Conservation (phyloP, 1,140 invertebrate species). For the Apis laboriosa region DNA sequence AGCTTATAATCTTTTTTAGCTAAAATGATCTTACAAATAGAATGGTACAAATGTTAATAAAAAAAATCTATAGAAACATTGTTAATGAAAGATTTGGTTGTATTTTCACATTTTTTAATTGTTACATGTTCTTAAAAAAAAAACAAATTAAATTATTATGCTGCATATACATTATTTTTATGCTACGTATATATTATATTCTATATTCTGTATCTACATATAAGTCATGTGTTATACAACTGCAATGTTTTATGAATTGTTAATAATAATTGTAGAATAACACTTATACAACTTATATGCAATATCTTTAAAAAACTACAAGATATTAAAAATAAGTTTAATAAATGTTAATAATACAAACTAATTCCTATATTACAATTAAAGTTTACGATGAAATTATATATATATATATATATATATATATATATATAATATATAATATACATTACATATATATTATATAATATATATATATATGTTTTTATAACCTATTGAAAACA, state of each 20-base stretch:
- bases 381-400: neutral
- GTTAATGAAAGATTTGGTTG: neutral
- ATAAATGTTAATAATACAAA: neutral
- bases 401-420: neutral
- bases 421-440: no score
- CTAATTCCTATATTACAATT: neutral
- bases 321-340: neutral
- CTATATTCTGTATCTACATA: neutral
- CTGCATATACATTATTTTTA: neutral
- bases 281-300: neutral
- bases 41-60: neutral
- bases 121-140: neutral
- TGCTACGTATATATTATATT: neutral
- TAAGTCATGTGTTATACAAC: neutral
- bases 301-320: neutral
- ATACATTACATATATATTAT: no score
- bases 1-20: neutral
- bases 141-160: neutral
- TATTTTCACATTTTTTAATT: neutral
- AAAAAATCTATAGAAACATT: neutral
- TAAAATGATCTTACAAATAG: conserved; percentile 26
- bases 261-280: neutral
- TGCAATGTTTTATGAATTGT: neutral
- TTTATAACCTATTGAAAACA: neutral
- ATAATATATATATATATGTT: neutral